Evolutionary conservation across 2,888 invertebrate genomes (phyloP).

Genomic region (Calliphora vomitoria): DNA sequence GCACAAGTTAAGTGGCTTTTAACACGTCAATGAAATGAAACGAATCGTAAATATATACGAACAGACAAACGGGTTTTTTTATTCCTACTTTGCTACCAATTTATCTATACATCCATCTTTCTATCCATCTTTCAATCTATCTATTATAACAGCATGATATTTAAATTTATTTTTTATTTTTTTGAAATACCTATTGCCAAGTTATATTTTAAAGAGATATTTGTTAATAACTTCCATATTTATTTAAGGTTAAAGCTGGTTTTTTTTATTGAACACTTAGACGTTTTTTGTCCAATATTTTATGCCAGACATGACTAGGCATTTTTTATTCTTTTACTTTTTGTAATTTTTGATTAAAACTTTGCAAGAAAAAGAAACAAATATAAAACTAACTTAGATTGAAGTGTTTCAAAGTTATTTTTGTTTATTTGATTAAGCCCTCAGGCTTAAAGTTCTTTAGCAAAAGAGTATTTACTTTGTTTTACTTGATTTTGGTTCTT

Average conservation of each 20-base stretch:
- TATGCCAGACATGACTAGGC: constrained; percentile 49
- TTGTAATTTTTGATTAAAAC: constrained; percentile 43
- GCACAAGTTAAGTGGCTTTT: constrained; percentile 70
- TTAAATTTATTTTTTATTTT: constrained; percentile 40
- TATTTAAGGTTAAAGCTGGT: constrained; percentile 47
- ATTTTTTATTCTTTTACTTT: constrained; percentile 51
- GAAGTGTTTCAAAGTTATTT: constrained; percentile 1
- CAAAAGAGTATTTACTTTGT: no score
- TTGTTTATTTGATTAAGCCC: constrained; percentile 5
- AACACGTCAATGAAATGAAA: constrained; percentile 66
- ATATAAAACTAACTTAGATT: not conserved
- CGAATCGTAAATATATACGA: not conserved
- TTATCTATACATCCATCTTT: constrained; percentile 44
- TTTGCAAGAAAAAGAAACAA: not conserved
- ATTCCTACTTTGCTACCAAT: not conserved
- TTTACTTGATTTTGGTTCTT: no score
- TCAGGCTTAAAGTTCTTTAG: constrained; percentile 33
- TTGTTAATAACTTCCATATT: constrained; percentile 59
- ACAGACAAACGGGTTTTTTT: constrained; percentile 41
- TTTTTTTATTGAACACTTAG: not conserved
- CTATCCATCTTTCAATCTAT: constrained; percentile 46
- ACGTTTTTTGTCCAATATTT: constrained; percentile 30
- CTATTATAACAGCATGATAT: constrained; percentile 53
- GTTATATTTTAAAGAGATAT: not conserved
- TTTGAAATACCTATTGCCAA: constrained; percentile 2